These are phyloP conservation scores for Poecilobothrus nobilitatus DNA, from an alignment of 2,888 invertebrate genomes.

Conservation along the genomic window DNA sequence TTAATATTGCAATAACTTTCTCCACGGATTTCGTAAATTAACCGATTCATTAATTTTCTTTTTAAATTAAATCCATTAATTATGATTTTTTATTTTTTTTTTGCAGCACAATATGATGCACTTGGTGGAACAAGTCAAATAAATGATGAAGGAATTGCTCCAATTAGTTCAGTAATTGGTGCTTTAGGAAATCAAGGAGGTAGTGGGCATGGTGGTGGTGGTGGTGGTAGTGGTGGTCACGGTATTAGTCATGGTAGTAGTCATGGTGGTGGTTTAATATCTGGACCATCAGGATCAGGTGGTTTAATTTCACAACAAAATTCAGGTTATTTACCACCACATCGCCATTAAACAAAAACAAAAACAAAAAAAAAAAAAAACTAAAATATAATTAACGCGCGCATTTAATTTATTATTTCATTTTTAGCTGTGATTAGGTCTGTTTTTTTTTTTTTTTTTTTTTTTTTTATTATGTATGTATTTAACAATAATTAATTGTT, in stretches of 20 bases:
- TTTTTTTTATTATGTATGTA: neutral
- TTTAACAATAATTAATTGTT: neutral
- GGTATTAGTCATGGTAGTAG: neutral
- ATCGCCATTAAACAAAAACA: neutral
- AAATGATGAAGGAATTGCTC: constrained; percentile 40
- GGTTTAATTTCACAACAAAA: neutral
- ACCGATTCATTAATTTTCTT: too few relatives aligned
- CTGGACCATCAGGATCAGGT: neutral
- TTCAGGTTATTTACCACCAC: constrained; percentile 9
- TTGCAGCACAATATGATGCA: constrained; percentile 40
- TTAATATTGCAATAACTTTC: too few relatives aligned
- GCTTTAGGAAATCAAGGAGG: constrained; percentile 27
- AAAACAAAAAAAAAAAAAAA: neutral
- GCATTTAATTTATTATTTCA: constrained; percentile 5
- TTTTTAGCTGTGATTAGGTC: neutral
- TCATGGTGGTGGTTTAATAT: neutral
- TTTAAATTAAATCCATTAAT: too few relatives aligned
- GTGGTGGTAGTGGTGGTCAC: neutral
- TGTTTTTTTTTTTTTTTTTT: neutral
- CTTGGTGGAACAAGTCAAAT: constrained; percentile 39
- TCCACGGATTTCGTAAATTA: too few relatives aligned
- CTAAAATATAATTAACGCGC: neutral
- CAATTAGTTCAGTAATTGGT: constrained; percentile 39
- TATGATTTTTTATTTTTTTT: constrained; percentile 19
- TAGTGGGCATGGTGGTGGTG: neutral